Base-by-base conservation (phyloP, 2,888 invertebrate genomes). In the Odontocerum albicorne region DNA sequence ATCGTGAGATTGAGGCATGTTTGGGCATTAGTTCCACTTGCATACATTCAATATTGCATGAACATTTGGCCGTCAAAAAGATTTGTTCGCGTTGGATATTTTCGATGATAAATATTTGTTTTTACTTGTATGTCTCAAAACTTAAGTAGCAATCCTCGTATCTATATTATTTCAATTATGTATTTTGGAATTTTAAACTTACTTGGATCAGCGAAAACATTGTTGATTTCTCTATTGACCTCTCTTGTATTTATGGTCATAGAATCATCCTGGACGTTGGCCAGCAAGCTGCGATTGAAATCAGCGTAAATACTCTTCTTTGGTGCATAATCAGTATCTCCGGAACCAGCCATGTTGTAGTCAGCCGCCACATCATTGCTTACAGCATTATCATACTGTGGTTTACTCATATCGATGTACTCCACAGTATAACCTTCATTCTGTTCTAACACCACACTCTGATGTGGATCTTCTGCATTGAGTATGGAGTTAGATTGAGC, bases 161-260 rank as follows among this genome's bases (percentile, higher is more conserved):
- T n/a, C n/a, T n/a, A n/a, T n/a, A n/a, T n/a, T n/a, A n/a, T n/a
- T n/a, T n/a, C n/a, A n/a, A n/a, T n/a, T n/a, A n/a, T n/a, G n/a
- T n/a, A n/a, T n/a, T n/a, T n/a, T n/a, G n/a, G n/a, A n/a, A n/a
- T n/a, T n/a, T n/a, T n/a, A n/a, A 42, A 17, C 44, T 42, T 44
- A 59, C 77, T 76, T 68, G 75, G 74, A 59, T 74, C 77, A 65
- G 79, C 80, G 70, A 84, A 85, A 58, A 84, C 69, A 60, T 83
- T 81, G 59, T 84, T 76, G 15, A 88, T 77, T 46, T 83, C 81
- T 69, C 83, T 82, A 66, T 85, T 72, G 0, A 87, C 87, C 65
- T 86, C 86, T 64, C 84, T 86, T 1, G 86, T 87, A 64, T 86
- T 83, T 0, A 86, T 83, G 3, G 87, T 88, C 13, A 84, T 75